A percentile compares a stretch with the other conserved stretches of the same genome.
These are phyloP conservation scores for Lagria hirta DNA, from an alignment of 2,888 invertebrate genomes.

Conservation along the genomic window DNA sequence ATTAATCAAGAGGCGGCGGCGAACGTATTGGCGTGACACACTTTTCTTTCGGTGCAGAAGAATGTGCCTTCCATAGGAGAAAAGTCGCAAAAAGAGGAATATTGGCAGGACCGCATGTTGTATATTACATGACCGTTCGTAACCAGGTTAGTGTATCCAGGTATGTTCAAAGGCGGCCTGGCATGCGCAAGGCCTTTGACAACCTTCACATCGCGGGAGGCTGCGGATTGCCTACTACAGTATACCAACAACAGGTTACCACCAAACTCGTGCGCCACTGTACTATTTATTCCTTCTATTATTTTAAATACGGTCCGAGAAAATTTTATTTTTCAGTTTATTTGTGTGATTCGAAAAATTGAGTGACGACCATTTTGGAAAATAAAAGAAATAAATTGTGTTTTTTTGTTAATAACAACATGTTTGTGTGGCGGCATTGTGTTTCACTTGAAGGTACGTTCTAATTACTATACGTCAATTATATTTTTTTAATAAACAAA, in stretches of 20 bases:
- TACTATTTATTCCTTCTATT: background rate
- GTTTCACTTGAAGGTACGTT: too few relatives aligned
- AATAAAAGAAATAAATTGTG: background rate
- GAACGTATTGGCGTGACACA: too few relatives aligned
- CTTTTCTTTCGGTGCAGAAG: background rate
- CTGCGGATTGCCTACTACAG: conserved; percentile 38
- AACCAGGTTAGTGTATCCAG: conserved; percentile 38
- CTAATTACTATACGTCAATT: too few relatives aligned
- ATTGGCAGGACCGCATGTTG: conserved; percentile 32
- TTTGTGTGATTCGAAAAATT: too few relatives aligned
- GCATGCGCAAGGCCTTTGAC: conserved; percentile 35
- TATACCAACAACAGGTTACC: conserved; percentile 41
- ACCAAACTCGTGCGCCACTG: conserved; percentile 26
- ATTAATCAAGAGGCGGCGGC: too few relatives aligned
- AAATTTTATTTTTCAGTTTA: too few relatives aligned
- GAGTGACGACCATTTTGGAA: too few relatives aligned
- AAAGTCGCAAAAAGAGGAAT: conserved; percentile 12
- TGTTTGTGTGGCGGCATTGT: too few relatives aligned
- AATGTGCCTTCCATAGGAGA: background rate
- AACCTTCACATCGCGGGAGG: conserved; percentile 35
- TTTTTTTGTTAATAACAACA: too few relatives aligned
- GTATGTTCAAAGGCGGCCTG: conserved; percentile 30
- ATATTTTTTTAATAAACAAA: too few relatives aligned
- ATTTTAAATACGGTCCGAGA: too few relatives aligned
- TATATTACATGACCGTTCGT: conserved; percentile 38